phyloP scores from a whole-genome alignment of 2,888 invertebrate genomes.

The Nomada fucata region DNA sequence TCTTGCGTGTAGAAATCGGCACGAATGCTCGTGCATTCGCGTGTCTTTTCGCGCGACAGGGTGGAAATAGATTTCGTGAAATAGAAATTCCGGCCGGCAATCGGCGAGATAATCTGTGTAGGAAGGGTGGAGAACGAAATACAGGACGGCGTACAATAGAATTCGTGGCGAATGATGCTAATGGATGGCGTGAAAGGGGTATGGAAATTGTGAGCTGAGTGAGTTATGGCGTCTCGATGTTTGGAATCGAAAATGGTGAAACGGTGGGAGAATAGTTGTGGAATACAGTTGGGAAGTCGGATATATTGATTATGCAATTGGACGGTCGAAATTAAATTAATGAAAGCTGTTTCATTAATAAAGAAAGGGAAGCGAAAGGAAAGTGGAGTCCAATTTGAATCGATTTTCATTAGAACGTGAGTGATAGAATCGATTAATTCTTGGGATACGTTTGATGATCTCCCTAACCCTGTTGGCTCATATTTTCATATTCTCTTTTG shows the following conservation, averaged over 20 bases:
- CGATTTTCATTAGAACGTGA: too few relatives aligned
- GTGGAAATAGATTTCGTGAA: not conserved
- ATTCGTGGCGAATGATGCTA: constrained; percentile 18
- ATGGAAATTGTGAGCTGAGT: constrained; percentile 1
- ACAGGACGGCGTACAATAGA: not conserved
- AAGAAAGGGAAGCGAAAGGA: too few relatives aligned
- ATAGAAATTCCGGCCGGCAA: constrained; percentile 2
- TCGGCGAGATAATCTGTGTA: not conserved
- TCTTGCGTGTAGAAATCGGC: not conserved
- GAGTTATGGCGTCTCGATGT: constrained; percentile 10
- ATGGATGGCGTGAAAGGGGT: constrained; percentile 26
- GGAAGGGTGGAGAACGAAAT: not conserved
- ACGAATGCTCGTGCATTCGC: not conserved
- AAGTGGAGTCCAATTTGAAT: too few relatives aligned
- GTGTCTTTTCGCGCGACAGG: not conserved
- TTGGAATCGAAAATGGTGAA: constrained; percentile 6
- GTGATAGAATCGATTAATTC: too few relatives aligned
- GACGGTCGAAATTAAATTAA: too few relatives aligned
- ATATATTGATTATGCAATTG: too few relatives aligned
- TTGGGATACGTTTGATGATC: too few relatives aligned
- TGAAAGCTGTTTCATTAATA: too few relatives aligned
- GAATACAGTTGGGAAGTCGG: too few relatives aligned
- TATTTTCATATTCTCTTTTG: too few relatives aligned
- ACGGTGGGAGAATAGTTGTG: too few relatives aligned
- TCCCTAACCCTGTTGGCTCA: too few relatives aligned